A percentile compares a stretch with the other conserved stretches of the same genome.
phyloP scores from a whole-genome alignment of 53 echinoderm and acorn worm species.

The Paelopatides confundens region DNA sequence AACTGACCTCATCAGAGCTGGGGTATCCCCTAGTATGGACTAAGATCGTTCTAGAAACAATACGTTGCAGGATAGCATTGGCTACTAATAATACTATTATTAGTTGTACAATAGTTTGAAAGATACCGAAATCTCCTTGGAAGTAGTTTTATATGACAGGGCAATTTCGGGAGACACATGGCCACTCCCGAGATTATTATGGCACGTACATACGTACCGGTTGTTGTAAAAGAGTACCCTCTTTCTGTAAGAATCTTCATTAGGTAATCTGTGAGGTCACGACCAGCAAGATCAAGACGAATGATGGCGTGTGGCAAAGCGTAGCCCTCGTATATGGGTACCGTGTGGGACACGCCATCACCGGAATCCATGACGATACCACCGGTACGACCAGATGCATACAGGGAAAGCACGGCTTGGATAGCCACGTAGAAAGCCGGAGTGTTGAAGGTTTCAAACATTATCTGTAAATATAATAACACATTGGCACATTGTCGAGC shows the following conservation, averaged over 20 bases:
- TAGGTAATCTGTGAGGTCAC: slow-evolving; percentile 72
- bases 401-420: slow-evolving; percentile 88
- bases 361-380: slow-evolving; percentile 95
- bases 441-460: slow-evolving; percentile 96
- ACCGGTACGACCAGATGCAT: slow-evolving; percentile 93
- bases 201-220: no score
- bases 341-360: slow-evolving; percentile 92
- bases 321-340: slow-evolving; percentile 90
- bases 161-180: no score
- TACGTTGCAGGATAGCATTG: no score
- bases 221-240: slow-evolving; percentile 65
- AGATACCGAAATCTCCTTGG: no score
- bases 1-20: no score
- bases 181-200: no score
- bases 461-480: slow-evolving; percentile 69
- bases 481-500: no score
- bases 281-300: slow-evolving; percentile 68
- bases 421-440: slow-evolving; percentile 97
- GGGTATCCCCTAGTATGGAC: no score
- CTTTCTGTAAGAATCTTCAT: slow-evolving; percentile 75
- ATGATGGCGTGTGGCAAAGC: slow-evolving; percentile 71
- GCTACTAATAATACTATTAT: no score
- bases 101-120: no score
- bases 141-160: no score
- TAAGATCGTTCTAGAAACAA: no score